Conservation (phyloP, 2,113 vertebrate genomes). For the Nycticryphes semicollaris region DNA sequence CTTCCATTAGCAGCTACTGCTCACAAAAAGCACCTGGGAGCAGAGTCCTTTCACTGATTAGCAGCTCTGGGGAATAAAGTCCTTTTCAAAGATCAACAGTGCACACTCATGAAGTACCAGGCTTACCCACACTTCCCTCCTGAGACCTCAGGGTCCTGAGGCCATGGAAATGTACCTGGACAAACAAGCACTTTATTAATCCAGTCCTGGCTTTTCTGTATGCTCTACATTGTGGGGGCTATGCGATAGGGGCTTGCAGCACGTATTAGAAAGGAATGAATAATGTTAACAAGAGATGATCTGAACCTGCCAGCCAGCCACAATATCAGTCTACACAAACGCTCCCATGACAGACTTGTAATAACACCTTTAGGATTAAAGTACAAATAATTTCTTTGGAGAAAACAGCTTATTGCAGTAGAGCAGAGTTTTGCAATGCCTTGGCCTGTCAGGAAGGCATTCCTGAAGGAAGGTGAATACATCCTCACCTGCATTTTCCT, state of each 20-base stretch:
- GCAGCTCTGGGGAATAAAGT: constrained; percentile 46
- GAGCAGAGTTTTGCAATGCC: not conserved
- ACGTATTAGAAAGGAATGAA: not conserved
- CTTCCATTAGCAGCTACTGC: constrained; percentile 13
- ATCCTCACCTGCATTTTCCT: not conserved
- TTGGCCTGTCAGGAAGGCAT: not conserved
- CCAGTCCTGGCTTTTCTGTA: not conserved
- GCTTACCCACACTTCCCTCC: constrained; percentile 20
- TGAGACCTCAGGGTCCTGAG: not conserved
- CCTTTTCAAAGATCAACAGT: constrained; percentile 38
- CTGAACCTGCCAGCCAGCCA: constrained; percentile 13
- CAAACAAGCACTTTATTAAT: constrained; percentile 24
- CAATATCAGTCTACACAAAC: not conserved
- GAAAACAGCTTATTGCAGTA: not conserved
- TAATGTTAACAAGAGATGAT: constrained; percentile 1
- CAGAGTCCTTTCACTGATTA: constrained; percentile 57
- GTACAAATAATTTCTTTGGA: not conserved
- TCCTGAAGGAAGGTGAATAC: too few relatives aligned
- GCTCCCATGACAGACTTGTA: not conserved
- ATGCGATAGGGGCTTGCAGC: not conserved
- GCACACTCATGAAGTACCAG: not conserved
- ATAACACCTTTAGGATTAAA: not conserved
- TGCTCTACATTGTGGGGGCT: not conserved
- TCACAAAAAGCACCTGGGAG: constrained; percentile 44
- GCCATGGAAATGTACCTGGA: not conserved